Base-by-base conservation (phyloP, 2,888 invertebrate species). In the Drosophila cognata region DNA sequence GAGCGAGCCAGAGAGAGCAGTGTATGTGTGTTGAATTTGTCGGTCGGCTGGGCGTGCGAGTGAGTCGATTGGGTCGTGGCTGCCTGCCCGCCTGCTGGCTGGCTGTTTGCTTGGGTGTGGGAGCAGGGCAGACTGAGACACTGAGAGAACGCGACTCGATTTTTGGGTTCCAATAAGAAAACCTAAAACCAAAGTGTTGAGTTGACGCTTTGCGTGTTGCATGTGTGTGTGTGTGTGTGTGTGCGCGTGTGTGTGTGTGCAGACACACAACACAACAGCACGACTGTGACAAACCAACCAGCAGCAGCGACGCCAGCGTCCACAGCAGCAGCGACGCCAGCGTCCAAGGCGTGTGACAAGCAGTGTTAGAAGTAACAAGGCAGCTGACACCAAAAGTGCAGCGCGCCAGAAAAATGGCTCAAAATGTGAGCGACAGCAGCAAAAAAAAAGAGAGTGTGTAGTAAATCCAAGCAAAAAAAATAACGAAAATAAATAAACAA, bases 281-380 rank as follows among this genome's bases (percentile, higher is more conserved):
- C 69, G 75, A 77, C 82, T 77, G 80, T 82, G 84, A 81, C 87
- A 88, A 88, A 87, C 90, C 84, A 88, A 90, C 88, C 87, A 88
- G 79, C 78, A 71, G 76, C 74, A 72, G 77, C 82, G 73, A 70
- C 77, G 76, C 58, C 71, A 78, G 84, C 82, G 73, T 74, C 79
- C 11, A 35, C 21, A 11, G n/a, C 43, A 43, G 21, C 53, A 21
- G 25, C 33, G 66, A 63, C 76, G 75, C 61, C 72, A 77, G 83
- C 85, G 75, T 75, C 77, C 76, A 76, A 82, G 77, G 81, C 79
- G 82, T 87, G 75, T 80, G 77, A 80, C 81, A 80, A 80, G 79
- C 79, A 79, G 79, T 85, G 84, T 85, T 85, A 85, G 84, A 85
- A 89, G 85, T 87, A 87, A 87, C 86, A 87, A 89, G 86, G 90